Evolutionary conservation across 2,888 invertebrate species (phyloP).

Genomic region (Petrolisthes manimaculis): DNA sequence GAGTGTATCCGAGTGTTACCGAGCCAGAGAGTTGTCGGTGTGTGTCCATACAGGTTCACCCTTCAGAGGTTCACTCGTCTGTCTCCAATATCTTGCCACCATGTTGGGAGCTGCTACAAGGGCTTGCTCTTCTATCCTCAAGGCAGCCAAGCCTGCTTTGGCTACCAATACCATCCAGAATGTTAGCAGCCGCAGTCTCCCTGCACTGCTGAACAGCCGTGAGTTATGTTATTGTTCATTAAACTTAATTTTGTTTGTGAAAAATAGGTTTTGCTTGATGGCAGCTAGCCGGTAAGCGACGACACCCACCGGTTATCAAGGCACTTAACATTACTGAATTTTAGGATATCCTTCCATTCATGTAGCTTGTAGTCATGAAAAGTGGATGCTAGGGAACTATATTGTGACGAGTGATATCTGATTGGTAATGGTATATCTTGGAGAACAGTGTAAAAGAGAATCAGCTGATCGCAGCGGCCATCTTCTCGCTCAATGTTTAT

Average conservation of each 20-base stretch:
- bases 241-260: background rate
- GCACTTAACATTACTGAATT: too few relatives aligned
- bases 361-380: too few relatives aligned
- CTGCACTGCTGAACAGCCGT: constrained; percentile 56
- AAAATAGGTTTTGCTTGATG: background rate
- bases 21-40: background rate
- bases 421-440: background rate
- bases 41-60: background rate
- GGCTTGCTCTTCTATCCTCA: constrained; percentile 63
- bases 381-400: too few relatives aligned
- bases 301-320: too few relatives aligned
- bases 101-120: constrained; percentile 63
- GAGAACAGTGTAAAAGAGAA: background rate
- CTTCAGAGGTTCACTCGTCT: background rate
- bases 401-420: too few relatives aligned
- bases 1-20: background rate
- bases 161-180: constrained; percentile 42
- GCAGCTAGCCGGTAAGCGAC: background rate
- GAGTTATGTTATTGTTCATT: constrained; percentile 13
- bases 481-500: background rate
- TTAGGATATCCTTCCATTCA: too few relatives aligned
- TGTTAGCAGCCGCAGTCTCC: constrained; percentile 46
- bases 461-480: constrained; percentile 13
- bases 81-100: constrained; percentile 16
- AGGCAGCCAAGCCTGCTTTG: constrained; percentile 60